Conservation (phyloP, 2,888 invertebrate species). For the Eumerus sabulonum region DNA sequence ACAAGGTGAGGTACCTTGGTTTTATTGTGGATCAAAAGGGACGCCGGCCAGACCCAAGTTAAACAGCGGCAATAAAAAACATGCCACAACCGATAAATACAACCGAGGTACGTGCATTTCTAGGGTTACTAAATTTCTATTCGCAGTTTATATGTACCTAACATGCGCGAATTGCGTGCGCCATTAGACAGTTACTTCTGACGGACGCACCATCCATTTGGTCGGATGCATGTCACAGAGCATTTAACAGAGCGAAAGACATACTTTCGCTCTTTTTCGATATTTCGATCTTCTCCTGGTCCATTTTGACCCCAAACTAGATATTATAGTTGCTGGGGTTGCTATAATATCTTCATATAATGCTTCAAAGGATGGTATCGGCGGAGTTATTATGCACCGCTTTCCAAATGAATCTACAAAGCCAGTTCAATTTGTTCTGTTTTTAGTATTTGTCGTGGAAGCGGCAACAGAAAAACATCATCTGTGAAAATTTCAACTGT, state of each 20-base stretch:
- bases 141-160: conserved; percentile 17
- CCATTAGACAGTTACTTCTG: conserved; percentile 5
- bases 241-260: conserved; percentile 22
- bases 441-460: too few species aligned
- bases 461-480: too few species aligned
- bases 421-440: too few species aligned
- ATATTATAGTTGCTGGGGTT: too few species aligned
- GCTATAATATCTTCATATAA: too few species aligned
- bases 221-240: conserved; percentile 12
- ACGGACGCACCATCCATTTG: conserved; percentile 15
- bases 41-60: conserved; percentile 30
- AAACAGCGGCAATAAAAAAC: conserved; percentile 31
- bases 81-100: conserved; percentile 61
- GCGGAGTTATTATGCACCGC: conserved; percentile 32
- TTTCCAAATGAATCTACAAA: conserved; percentile 19
- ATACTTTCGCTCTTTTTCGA: too few species aligned
- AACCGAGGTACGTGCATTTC: conserved; percentile 46
- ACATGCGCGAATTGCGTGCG: conserved; percentile 25
- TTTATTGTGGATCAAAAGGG: conserved; percentile 37
- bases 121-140: conserved; percentile 33
- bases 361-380: too few species aligned
- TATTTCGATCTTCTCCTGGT: conserved; percentile 22
- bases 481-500: too few species aligned
- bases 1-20: conserved; percentile 29
- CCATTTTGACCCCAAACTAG: conserved; percentile 42